phyloP scores from a whole-genome alignment of 2,888 invertebrate genomes.

The Meteorus colon region DNA sequence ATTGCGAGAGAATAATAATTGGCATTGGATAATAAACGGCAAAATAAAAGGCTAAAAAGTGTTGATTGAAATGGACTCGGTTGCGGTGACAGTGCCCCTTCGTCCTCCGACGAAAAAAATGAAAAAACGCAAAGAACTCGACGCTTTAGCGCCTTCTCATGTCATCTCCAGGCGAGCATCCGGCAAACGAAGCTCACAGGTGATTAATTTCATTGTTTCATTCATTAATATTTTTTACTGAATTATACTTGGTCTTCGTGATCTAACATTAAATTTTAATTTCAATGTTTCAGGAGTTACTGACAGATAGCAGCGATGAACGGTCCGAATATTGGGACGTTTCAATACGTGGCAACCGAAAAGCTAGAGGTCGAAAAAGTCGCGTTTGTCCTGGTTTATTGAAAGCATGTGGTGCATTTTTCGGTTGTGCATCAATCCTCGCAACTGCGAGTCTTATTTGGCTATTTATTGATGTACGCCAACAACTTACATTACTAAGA shows the following conservation, averaged over 20 bases:
- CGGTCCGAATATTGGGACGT: constrained; percentile 75
- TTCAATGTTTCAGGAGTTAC: constrained; percentile 75
- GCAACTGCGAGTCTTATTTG: constrained; percentile 81
- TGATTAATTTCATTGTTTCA: constrained; percentile 45
- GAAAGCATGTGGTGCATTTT: constrained; percentile 78
- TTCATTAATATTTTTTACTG: not conserved
- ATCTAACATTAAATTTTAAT: not conserved
- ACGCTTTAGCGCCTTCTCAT: constrained; percentile 79
- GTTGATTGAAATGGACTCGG: constrained; percentile 76
- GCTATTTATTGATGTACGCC: constrained; percentile 81
- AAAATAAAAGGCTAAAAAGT: constrained; percentile 51
- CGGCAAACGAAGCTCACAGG: constrained; percentile 69
- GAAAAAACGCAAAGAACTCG: constrained; percentile 84
- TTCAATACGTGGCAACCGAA: constrained; percentile 62
- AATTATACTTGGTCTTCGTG: not conserved
- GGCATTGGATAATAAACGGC: not conserved
- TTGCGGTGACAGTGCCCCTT: constrained; percentile 79
- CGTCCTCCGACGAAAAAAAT: constrained; percentile 81
- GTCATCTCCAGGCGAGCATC: constrained; percentile 71
- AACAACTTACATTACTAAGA: constrained; percentile 79
- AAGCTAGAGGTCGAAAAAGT: constrained; percentile 63
- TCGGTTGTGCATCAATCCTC: constrained; percentile 79
- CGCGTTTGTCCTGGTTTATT: constrained; percentile 75
- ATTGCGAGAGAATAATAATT: not conserved
- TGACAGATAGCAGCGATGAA: constrained; percentile 79